These are phyloP conservation scores for Callospermophilus lateralis DNA, from an alignment of 2,113 vertebrate genomes.

Conservation along the genomic window DNA sequence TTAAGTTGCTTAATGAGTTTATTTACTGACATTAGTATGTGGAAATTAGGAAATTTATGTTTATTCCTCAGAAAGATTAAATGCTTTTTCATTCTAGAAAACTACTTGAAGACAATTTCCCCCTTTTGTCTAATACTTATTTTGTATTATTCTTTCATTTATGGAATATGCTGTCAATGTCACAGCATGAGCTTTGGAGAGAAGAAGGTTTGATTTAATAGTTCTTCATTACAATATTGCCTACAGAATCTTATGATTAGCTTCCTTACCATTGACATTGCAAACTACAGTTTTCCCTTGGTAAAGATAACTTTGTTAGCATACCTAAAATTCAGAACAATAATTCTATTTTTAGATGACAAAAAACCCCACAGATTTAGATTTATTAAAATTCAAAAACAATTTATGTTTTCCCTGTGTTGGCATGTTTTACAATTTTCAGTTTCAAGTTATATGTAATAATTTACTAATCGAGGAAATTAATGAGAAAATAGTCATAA, in stretches of 20 bases:
- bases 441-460: slow-evolving; percentile 14
- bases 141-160: slow-evolving; percentile 87
- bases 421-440: slow-evolving; percentile 13
- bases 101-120: slow-evolving; percentile 79
- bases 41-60: slow-evolving; percentile 73
- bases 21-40: slow-evolving; percentile 72
- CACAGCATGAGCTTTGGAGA: slow-evolving; percentile 81
- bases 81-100: slow-evolving; percentile 76
- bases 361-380: slow-evolving; percentile 12
- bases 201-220: slow-evolving; percentile 83
- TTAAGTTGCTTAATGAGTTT: slow-evolving; percentile 62
- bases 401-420: not conserved
- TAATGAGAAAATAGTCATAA: slow-evolving; percentile 30
- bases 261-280: slow-evolving; percentile 78
- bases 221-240: slow-evolving; percentile 82
- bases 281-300: slow-evolving; percentile 78
- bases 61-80: slow-evolving; percentile 69
- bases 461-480: slow-evolving; percentile 22
- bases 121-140: slow-evolving; percentile 80
- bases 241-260: slow-evolving; percentile 78
- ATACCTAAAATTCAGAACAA: slow-evolving; percentile 73
- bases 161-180: slow-evolving; percentile 83
- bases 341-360: slow-evolving; percentile 53
- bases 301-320: slow-evolving; percentile 69
- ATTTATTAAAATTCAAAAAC: slow-evolving; percentile 40